These are phyloP conservation scores for Drosophila anceps DNA, from an alignment of 2,888 invertebrate genomes.

Conservation along the genomic window DNA sequence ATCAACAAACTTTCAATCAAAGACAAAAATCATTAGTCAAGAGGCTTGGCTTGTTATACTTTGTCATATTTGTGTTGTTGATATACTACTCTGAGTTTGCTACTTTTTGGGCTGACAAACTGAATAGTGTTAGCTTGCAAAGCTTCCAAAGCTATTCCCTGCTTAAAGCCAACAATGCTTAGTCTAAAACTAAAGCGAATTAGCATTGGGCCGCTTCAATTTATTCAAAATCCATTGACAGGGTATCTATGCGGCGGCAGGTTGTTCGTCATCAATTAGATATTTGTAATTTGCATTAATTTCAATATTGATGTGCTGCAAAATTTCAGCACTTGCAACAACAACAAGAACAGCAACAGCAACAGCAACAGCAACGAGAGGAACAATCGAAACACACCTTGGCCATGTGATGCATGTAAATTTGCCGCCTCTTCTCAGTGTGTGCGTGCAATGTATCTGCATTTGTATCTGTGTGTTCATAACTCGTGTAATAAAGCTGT, in stretches of 20 bases:
- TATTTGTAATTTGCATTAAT: slow-evolving; percentile 72
- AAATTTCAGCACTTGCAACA: slow-evolving; percentile 11
- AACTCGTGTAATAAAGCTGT: slow-evolving; percentile 65
- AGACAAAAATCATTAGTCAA: too few species aligned
- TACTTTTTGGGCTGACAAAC: too few species aligned
- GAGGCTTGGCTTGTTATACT: too few species aligned
- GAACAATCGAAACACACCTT: slow-evolving; percentile 29
- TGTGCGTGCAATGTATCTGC: slow-evolving; percentile 10
- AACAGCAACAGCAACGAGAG: slow-evolving; percentile 6
- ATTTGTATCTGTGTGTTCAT: slow-evolving; percentile 49
- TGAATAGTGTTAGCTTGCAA: too few species aligned
- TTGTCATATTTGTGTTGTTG: too few species aligned
- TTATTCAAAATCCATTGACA: not conserved
- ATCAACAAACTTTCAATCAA: too few species aligned
- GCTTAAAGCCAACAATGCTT: too few species aligned
- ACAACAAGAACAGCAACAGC: not conserved
- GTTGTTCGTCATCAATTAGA: slow-evolving; percentile 38
- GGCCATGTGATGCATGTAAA: slow-evolving; percentile 31
- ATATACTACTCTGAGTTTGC: too few species aligned
- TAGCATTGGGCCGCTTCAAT: not conserved
- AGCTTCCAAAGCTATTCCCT: too few species aligned
- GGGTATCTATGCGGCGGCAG: slow-evolving; percentile 6
- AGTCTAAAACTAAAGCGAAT: too few species aligned
- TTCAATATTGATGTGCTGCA: slow-evolving; percentile 52
- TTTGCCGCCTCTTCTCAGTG: slow-evolving; percentile 23